Percentiles rank a stretch among this genome's conserved stretches.
Conservation (phyloP, 1,140 invertebrate genomes). For the Uloborus diversus region DNA sequence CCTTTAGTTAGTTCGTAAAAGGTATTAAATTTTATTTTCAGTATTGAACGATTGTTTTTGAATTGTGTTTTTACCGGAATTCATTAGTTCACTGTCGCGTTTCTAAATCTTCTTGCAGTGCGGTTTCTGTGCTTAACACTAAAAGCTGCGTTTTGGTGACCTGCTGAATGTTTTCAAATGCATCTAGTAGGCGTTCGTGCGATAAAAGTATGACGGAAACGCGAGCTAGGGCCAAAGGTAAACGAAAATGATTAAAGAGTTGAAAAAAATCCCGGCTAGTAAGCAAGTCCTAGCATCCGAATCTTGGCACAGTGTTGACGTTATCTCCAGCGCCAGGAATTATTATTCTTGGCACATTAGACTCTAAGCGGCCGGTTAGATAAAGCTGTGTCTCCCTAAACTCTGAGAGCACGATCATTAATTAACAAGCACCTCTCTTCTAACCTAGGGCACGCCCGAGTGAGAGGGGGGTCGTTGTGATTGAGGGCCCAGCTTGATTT, state of each 20-base stretch:
- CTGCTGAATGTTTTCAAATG: background rate
- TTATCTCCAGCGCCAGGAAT: conserved; percentile 52
- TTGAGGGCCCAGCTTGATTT: conserved; percentile 56
- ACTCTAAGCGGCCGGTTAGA: conserved; percentile 51
- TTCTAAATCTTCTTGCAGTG: background rate
- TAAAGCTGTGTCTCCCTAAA: conserved; percentile 57
- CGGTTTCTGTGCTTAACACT: too few species aligned
- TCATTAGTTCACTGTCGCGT: too few species aligned
- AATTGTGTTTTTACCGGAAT: too few species aligned
- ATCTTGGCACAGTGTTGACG: conserved; percentile 54
- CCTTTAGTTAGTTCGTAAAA: too few species aligned
- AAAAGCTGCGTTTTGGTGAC: too few species aligned
- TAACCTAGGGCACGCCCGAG: conserved; percentile 51
- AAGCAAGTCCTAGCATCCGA: conserved; percentile 44
- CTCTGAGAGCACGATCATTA: conserved; percentile 54
- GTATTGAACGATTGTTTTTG: too few species aligned
- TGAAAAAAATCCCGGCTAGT: conserved; percentile 39
- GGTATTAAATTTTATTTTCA: too few species aligned
- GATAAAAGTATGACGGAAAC: conserved; percentile 36
- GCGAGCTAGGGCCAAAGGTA: conserved; percentile 42
- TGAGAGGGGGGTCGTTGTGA: conserved; percentile 45
- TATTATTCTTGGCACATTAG: conserved; percentile 58
- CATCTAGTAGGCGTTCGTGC: background rate
- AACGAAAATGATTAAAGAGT: conserved; percentile 54
- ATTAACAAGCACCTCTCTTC: conserved; percentile 49